Evolutionary conservation across 2,888 invertebrate species (phyloP).

Genomic region (Agrilus mali): DNA sequence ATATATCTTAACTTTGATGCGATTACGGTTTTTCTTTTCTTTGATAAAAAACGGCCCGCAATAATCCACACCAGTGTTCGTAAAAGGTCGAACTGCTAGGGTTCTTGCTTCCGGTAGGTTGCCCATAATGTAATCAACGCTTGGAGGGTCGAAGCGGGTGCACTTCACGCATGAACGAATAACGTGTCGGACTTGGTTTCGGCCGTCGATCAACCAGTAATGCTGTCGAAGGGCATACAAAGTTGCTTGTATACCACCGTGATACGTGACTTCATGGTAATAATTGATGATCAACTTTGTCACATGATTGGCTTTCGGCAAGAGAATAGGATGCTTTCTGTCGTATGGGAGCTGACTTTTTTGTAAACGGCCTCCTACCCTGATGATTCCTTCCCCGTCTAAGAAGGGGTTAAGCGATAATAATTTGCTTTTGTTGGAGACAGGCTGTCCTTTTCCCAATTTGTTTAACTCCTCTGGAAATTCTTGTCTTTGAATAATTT

Average conservation of each 20-base stretch:
- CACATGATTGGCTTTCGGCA: constrained; percentile 8
- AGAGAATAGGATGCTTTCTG: constrained; percentile 7
- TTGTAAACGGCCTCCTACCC: constrained; percentile 8
- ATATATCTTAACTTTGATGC: constrained; percentile 5
- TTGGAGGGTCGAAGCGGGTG: constrained; percentile 2
- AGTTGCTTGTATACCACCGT: constrained; percentile 8
- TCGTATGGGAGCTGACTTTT: constrained; percentile 1
- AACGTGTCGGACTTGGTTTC: constrained; percentile 1
- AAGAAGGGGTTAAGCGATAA: constrained; percentile 12
- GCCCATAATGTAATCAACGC: constrained; percentile 14
- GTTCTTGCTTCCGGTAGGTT: constrained; percentile 17
- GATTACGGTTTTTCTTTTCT: constrained; percentile 10
- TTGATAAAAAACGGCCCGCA: constrained; percentile 16
- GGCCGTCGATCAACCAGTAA: constrained; percentile 6
- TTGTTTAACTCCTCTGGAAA: not conserved
- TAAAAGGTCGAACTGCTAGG: constrained; percentile 15
- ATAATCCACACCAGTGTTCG: constrained; percentile 16
- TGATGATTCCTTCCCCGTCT: constrained; percentile 8
- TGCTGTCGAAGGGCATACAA: constrained; percentile 5
- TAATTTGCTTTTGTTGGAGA: constrained; percentile 4
- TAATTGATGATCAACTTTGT: constrained; percentile 8
- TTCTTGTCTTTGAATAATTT: not conserved
- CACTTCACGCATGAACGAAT: constrained; percentile 6
- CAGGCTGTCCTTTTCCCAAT: not conserved
- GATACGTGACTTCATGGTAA: constrained; percentile 8